These are phyloP conservation scores for Rhinolophus ferrumequinum DNA, from an alignment of 2,113 vertebrate genomes.

Conservation along the genomic window DNA sequence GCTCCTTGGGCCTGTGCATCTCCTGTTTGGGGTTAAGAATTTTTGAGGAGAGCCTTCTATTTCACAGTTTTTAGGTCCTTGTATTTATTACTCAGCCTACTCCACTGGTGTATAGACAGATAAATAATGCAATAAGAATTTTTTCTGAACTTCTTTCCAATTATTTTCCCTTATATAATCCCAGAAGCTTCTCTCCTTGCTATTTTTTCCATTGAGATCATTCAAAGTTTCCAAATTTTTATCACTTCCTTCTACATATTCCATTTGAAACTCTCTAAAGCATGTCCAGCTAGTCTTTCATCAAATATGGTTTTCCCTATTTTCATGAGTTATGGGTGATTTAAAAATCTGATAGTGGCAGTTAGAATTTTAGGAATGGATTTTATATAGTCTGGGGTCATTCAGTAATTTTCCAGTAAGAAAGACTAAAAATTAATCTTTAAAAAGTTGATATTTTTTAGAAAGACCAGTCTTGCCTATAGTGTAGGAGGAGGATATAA, in stretches of 20 bases:
- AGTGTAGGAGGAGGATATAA: background rate
- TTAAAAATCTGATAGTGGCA: background rate
- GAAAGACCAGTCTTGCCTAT: background rate
- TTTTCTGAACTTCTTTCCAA: conserved; percentile 27
- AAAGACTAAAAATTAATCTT: conserved; percentile 8
- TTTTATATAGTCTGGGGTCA: background rate
- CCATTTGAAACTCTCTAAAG: conserved; percentile 17
- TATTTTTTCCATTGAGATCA: conserved; percentile 36
- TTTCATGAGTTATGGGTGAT: background rate
- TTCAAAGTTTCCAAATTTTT: conserved; percentile 50
- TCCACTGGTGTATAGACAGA: background rate
- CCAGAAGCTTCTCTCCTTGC: background rate
- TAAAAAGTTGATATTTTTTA: conserved; percentile 3
- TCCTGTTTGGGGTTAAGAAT: background rate
- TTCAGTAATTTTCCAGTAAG: conserved; percentile 19
- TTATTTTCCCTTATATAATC: conserved; percentile 10
- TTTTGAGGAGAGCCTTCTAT: background rate
- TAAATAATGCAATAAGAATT: background rate
- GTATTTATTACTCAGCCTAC: background rate
- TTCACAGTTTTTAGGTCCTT: background rate
- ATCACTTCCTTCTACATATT: conserved; percentile 9
- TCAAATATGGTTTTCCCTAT: background rate
- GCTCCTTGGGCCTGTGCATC: background rate
- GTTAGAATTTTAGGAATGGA: conserved; percentile 1
- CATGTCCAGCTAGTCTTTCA: background rate